Base-by-base conservation (phyloP, 2,113 vertebrate species). In the Chaetodon trifascialis region DNA sequence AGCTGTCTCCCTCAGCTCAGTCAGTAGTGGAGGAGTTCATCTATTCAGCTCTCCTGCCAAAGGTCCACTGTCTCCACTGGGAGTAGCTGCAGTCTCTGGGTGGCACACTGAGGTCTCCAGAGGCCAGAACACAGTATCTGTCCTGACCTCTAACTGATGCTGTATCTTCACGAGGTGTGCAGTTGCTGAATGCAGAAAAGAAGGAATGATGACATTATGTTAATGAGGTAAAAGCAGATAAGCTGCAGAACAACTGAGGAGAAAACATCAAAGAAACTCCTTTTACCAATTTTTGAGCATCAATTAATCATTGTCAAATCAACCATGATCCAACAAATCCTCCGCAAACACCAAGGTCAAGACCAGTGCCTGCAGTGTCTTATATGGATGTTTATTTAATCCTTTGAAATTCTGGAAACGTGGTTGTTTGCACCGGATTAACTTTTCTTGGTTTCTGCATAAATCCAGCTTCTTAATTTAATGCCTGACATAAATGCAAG, bases 61-160 rank as follows among this genome's bases (percentile, higher is more conserved):
- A 56, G 34, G 73, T 64, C 66, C 49, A 44, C 7, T 5, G 12
- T 54, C n/a, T 71, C 83, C 40, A 15, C 72, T 68, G 78, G 78
- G 74, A 75, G 38, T 17, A 40, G 21, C 23, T 73, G 51, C 25
- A 65, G n/a, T 79, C 80, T 72, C 77, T 42, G 44, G 55, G 69
- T 19, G 19, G 59, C 36, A 58, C 38, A 49, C 7, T 17, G 52
- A 71, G 59, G 52, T 80, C 89, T 60, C 76, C 19, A 42, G 68
- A 81, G 73, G 6, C 65, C 23, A 47, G 34, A 73, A 38, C 49
- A 42, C 55, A 73, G 40, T 40, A 47, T 38, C 38, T 19, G 52
- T 54, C 8, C 75, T 72, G 56, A 81, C 42, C 70, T 72, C 23
- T 49, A 52, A 40, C 66, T 76, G 68, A 88, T 80, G 38, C 5